Conservation (phyloP, 2,797 vertebrate genomes). For the Pipistrellus nathusii region DNA sequence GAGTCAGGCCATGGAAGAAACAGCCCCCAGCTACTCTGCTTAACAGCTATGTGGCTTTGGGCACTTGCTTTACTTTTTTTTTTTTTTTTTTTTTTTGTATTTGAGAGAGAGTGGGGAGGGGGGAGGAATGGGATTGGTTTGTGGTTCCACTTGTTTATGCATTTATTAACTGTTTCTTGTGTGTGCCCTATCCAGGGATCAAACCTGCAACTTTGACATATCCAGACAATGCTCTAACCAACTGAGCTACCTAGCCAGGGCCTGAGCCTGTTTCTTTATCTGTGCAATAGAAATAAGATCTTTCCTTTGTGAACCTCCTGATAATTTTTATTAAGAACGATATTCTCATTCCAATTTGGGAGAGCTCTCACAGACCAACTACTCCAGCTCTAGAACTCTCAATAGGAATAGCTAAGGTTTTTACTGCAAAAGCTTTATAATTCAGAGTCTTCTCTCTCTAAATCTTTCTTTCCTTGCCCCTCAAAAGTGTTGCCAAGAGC, state of each 20-base stretch:
- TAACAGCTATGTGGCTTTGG: neutral
- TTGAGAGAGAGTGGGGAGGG: too few species aligned
- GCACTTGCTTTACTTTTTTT: neutral
- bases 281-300: neutral
- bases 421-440: neutral
- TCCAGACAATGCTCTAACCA: neutral
- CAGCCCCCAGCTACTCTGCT: neutral
- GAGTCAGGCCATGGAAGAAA: neutral
- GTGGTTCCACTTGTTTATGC: neutral
- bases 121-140: neutral
- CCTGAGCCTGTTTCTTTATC: neutral
- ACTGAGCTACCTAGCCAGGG: neutral
- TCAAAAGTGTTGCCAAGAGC: neutral
- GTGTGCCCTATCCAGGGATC: neutral
- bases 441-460: neutral
- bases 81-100: neutral
- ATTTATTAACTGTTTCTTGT: neutral
- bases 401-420: neutral
- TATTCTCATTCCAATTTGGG: neutral
- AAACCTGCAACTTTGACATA: neutral
- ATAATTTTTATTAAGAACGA: conserved; percentile 32
- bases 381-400: neutral
- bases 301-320: neutral
- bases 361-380: neutral
- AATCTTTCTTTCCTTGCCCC: neutral